These are phyloP conservation scores for Apotomis capreana DNA, from an alignment of 2,888 invertebrate species.

Conservation along the genomic window DNA sequence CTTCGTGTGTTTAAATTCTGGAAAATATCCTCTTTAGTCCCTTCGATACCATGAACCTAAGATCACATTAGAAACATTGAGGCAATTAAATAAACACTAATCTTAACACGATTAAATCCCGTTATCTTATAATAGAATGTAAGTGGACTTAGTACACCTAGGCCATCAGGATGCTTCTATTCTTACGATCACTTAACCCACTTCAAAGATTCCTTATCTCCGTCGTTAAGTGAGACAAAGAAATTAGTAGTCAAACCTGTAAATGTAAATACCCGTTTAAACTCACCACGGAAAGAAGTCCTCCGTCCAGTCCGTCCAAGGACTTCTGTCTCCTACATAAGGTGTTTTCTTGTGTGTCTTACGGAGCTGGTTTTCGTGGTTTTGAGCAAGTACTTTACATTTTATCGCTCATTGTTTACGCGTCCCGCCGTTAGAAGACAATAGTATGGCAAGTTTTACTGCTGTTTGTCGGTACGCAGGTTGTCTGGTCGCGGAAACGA, in stretches of 20 bases:
- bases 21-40: too few species aligned
- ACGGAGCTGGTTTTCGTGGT: not conserved
- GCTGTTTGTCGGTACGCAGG: constrained; percentile 11
- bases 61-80: too few species aligned
- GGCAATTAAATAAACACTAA: too few species aligned
- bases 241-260: constrained; percentile 37
- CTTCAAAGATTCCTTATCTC: constrained; percentile 23
- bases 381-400: constrained; percentile 11
- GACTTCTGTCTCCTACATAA: not conserved
- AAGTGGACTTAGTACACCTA: not conserved
- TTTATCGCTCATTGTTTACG: constrained; percentile 35
- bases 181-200: constrained; percentile 21
- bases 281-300: not conserved
- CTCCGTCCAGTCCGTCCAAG: too few species aligned
- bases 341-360: not conserved
- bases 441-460: constrained; percentile 32
- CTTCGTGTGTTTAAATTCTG: too few species aligned
- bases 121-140: not conserved
- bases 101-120: too few species aligned
- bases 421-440: constrained; percentile 28
- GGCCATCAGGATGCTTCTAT: constrained; percentile 15
- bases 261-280: constrained; percentile 31
- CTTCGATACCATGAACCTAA: too few species aligned
- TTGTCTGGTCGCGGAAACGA: constrained; percentile 18
- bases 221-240: constrained; percentile 27